A percentile compares a stretch with the other conserved stretches of the same genome.
These are phyloP conservation scores for Dromococcyx pavoninus DNA, from an alignment of 2,797 vertebrate genomes.

Conservation along the genomic window DNA sequence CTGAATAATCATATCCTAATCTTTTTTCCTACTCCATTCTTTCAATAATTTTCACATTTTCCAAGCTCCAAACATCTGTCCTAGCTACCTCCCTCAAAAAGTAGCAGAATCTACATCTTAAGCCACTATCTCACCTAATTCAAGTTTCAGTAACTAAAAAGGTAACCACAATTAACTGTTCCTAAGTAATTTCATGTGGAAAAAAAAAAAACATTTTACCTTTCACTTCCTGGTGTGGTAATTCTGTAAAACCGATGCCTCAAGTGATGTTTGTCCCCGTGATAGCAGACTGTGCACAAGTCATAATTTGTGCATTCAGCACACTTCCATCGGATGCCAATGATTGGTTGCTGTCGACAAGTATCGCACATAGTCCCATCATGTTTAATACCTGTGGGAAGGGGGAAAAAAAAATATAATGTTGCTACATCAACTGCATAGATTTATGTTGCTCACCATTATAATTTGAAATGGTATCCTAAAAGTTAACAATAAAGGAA, in stretches of 20 bases:
- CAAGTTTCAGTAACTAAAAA: neutral
- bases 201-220: conserved; percentile 73
- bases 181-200: neutral
- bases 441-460: neutral
- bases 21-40: neutral
- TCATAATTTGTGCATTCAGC: conserved; percentile 99
- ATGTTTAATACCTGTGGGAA: conserved; percentile 91
- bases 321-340: conserved; percentile 99
- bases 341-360: conserved; percentile 97
- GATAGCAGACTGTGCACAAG: conserved; percentile 98
- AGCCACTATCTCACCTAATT: neutral
- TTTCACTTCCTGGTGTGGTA: conserved; percentile 97
- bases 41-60: neutral
- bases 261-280: conserved; percentile 98
- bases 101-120: neutral
- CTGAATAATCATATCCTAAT: neutral
- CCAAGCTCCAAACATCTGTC: neutral
- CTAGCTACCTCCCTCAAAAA: neutral
- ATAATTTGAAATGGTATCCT: neutral
- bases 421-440: neutral
- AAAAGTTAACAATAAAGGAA: neutral
- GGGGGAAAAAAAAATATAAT: neutral
- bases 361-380: conserved; percentile 99
- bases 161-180: neutral
- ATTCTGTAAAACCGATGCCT: conserved; percentile 98